These are phyloP conservation scores for Tipula unca DNA, from an alignment of 2,888 invertebrate genomes.

Conservation along the genomic window DNA sequence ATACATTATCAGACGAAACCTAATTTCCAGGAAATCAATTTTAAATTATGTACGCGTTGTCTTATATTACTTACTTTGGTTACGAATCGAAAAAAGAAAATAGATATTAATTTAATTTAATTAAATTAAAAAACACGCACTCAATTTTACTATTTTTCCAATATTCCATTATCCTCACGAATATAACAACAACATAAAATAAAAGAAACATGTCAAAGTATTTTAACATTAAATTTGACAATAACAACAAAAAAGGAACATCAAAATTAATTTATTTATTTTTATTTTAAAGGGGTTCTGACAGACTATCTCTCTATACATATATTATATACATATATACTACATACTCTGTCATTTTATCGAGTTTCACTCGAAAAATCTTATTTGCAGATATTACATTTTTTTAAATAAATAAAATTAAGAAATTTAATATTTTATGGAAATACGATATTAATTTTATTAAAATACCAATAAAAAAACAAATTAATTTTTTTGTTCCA, in stretches of 20 bases:
- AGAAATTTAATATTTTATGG: conserved; percentile 2
- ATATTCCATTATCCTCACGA: background rate
- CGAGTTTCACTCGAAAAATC: background rate
- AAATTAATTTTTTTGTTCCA: background rate
- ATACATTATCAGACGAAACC: background rate
- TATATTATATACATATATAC: background rate
- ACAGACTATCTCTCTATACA: background rate
- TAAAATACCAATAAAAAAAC: background rate
- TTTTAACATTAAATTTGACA: background rate
- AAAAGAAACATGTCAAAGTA: background rate
- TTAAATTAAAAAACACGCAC: background rate
- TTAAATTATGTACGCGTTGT: background rate
- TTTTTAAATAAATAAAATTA: background rate
- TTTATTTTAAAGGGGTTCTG: background rate
- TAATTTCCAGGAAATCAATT: background rate
- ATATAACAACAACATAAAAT: background rate
- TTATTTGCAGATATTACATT: background rate
- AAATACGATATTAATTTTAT: conserved; percentile 2
- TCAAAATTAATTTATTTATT: background rate
- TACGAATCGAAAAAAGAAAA: background rate
- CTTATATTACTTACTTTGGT: background rate
- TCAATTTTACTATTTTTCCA: background rate
- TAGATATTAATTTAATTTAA: background rate
- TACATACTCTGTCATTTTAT: background rate
- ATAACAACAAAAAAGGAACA: background rate